Percentiles rank a stretch among this genome's conserved stretches.
Conservation (phyloP, 2,113 vertebrate species). For the Anarrhichthys ocellatus region DNA sequence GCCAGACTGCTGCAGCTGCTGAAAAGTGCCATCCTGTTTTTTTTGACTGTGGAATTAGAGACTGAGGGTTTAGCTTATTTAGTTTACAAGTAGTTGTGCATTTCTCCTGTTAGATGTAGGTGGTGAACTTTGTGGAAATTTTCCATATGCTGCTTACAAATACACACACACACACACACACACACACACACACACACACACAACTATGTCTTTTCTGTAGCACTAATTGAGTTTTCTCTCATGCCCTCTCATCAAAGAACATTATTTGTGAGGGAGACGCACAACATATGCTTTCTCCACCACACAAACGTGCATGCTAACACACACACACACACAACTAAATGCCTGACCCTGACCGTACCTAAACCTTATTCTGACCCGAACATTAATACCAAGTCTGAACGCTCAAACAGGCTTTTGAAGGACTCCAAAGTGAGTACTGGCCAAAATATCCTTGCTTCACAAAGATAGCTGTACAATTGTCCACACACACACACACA, state of each 20-base stretch:
- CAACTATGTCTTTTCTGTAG: constrained; percentile 26
- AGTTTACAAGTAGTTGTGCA: constrained; percentile 12
- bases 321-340: neutral
- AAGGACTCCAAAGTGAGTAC: neutral
- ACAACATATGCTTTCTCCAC: constrained; percentile 19
- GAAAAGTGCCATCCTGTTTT: constrained; percentile 41
- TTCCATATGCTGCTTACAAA: neutral
- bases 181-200: neutral
- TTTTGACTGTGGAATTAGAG: constrained; percentile 43
- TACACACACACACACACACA: neutral
- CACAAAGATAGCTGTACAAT: neutral
- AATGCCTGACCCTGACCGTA: neutral
- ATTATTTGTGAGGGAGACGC: constrained; percentile 43
- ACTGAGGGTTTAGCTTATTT: constrained; percentile 7
- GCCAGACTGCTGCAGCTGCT: constrained; percentile 47
- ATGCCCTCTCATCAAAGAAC: constrained; percentile 51
- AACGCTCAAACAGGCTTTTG: neutral
- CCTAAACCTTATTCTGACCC: neutral
- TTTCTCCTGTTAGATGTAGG: constrained; percentile 4
- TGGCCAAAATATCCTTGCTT: neutral
- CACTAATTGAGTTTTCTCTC: constrained; percentile 57
- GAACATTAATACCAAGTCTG: neutral
- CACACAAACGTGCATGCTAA: neutral
- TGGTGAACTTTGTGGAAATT: constrained; percentile 13
- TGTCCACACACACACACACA: neutral